These are phyloP conservation scores for Hedya salicella DNA, from an alignment of 2,888 invertebrate species.

Conservation along the genomic window DNA sequence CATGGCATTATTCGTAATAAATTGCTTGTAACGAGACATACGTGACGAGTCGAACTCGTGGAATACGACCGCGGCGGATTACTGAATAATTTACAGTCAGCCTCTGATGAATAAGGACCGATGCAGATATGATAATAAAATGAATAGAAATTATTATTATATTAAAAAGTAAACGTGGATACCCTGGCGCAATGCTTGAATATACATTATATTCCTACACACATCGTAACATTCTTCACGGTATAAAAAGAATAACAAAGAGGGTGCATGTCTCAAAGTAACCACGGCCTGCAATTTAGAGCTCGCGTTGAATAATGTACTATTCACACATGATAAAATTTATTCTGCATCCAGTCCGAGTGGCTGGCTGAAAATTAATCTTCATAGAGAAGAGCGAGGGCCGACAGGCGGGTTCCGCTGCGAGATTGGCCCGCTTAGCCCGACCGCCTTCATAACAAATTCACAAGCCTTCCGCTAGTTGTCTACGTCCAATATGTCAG, in stretches of 20 bases:
- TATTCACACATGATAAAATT: constrained; percentile 37
- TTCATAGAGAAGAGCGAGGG: constrained; percentile 17
- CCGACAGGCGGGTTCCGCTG: constrained; percentile 25
- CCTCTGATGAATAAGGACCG: constrained; percentile 62
- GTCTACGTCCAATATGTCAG: constrained; percentile 42
- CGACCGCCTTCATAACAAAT: constrained; percentile 43
- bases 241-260: constrained; percentile 4
- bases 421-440: constrained; percentile 39
- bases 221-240: not conserved
- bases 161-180: not conserved
- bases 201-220: no score
- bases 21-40: constrained; percentile 70
- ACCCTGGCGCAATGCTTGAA: no score
- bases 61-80: constrained; percentile 63
- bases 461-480: constrained; percentile 37
- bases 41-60: constrained; percentile 63
- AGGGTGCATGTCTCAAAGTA: constrained; percentile 1
- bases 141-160: not conserved
- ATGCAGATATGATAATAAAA: constrained; percentile 58
- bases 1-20: constrained; percentile 69
- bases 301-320: constrained; percentile 38
- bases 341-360: constrained; percentile 29
- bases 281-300: constrained; percentile 16
- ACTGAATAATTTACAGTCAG: constrained; percentile 70
- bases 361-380: constrained; percentile 34